Conservation (phyloP, 2,797 vertebrate genomes). For the Schizothorax lantsangensis region DNA sequence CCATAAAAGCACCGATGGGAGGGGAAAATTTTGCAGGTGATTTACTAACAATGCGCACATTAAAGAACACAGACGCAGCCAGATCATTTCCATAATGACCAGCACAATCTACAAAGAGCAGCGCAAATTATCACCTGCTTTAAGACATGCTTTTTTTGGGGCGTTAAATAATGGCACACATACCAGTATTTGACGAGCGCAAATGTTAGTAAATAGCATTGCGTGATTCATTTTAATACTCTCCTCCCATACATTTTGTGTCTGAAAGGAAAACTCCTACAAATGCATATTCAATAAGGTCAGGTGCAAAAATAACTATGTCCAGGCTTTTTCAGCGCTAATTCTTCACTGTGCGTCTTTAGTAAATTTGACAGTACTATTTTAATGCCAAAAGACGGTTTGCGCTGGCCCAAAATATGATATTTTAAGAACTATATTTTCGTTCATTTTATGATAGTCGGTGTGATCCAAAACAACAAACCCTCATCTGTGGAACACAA, state of each 20-base stretch:
- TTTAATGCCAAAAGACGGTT: background rate
- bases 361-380: background rate
- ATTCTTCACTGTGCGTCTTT: background rate
- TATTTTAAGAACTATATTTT: background rate
- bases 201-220: background rate
- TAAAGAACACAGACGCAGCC: too few relatives aligned
- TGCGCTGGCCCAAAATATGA: background rate
- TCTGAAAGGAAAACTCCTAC: too few relatives aligned
- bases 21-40: too few relatives aligned
- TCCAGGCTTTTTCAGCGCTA: background rate
- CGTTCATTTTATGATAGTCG: background rate
- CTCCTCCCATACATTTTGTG: too few relatives aligned
- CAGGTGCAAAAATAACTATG: too few relatives aligned
- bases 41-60: too few relatives aligned
- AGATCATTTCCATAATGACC: background rate
- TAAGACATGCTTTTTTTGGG: background rate
- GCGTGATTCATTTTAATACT: too few relatives aligned
- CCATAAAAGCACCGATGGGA: too few relatives aligned
- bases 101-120: too few relatives aligned
- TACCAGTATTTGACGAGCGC: too few relatives aligned
- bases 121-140: background rate
- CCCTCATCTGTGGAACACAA: background rate
- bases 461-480: background rate
- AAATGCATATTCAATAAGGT: too few relatives aligned
- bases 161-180: background rate